Percentiles rank a stretch among this genome's conserved stretches.
Conservation (phyloP, 2,113 vertebrate genomes). For the Coryphaenoides rupestris region DNA sequence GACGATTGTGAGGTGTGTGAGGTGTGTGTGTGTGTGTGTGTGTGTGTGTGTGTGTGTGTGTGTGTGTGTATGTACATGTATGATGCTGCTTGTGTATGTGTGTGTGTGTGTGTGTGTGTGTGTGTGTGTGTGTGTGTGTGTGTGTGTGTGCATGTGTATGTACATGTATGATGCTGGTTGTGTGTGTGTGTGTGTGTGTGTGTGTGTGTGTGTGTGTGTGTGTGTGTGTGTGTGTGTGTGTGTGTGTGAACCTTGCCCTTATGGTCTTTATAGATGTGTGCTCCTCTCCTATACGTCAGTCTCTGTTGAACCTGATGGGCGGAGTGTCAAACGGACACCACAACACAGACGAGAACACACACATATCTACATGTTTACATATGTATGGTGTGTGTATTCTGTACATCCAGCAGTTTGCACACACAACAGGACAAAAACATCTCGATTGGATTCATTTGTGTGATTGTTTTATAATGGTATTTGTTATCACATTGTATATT, state of each 20-base stretch:
- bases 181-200: constrained; percentile 27
- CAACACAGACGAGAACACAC: too few species aligned
- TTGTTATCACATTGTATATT: not conserved
- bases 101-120: constrained; percentile 15
- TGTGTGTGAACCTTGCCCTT: constrained; percentile 55
- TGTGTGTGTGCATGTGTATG: constrained; percentile 11
- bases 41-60: constrained; percentile 26
- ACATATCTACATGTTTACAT: too few species aligned
- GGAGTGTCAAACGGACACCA: too few species aligned
- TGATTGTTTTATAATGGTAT: too few species aligned
- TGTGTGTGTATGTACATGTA: constrained; percentile 24
- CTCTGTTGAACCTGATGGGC: too few species aligned
- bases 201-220: constrained; percentile 21
- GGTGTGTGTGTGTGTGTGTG: constrained; percentile 17
- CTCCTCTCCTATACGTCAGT: too few species aligned
- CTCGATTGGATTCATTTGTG: constrained; percentile 15
- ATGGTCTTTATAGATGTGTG: not conserved
- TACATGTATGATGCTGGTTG: constrained; percentile 35
- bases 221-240: constrained; percentile 39
- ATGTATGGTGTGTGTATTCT: too few species aligned
- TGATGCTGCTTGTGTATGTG: constrained; percentile 34
- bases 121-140: constrained; percentile 34
- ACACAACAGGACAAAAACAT: not conserved
- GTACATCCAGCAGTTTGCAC: too few species aligned
- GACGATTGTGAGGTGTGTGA: constrained; percentile 75